Conservation (phyloP, 2,113 vertebrate species). For the Vicugna pacos region DNA sequence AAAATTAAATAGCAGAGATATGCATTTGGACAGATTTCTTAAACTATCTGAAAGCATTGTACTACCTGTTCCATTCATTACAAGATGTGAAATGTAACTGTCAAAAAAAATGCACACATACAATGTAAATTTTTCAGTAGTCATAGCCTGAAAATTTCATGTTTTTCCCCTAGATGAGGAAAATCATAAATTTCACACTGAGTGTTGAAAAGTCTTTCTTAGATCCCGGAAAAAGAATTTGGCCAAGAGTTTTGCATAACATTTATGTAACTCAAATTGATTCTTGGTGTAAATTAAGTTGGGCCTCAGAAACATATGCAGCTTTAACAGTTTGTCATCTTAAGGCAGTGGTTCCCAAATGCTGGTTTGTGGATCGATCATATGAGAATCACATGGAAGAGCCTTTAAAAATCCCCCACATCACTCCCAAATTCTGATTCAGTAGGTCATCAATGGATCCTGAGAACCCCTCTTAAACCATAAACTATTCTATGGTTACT, state of each 20-base stretch:
- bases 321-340: not conserved
- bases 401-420: not conserved
- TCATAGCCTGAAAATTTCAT: not conserved
- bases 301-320: not conserved
- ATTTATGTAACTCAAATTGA: not conserved
- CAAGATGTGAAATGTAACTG: not conserved
- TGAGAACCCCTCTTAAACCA: not conserved
- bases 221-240: slow-evolving; percentile 23
- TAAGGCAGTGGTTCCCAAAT: not conserved
- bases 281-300: slow-evolving; percentile 19
- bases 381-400: not conserved
- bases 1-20: not conserved
- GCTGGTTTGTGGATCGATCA: not conserved
- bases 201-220: slow-evolving; percentile 24
- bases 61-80: not conserved
- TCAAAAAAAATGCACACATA: not conserved
- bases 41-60: not conserved
- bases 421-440: not conserved
- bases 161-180: not conserved
- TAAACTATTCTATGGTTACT: no score
- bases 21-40: not conserved
- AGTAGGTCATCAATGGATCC: not conserved
- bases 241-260: not conserved
- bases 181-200: slow-evolving; percentile 42
- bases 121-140: not conserved